Evolutionary conservation across 2,113 vertebrate species (phyloP), one percentile per base, ranked within the genome.

Genomic region (Calidris pygmaea): DNA sequence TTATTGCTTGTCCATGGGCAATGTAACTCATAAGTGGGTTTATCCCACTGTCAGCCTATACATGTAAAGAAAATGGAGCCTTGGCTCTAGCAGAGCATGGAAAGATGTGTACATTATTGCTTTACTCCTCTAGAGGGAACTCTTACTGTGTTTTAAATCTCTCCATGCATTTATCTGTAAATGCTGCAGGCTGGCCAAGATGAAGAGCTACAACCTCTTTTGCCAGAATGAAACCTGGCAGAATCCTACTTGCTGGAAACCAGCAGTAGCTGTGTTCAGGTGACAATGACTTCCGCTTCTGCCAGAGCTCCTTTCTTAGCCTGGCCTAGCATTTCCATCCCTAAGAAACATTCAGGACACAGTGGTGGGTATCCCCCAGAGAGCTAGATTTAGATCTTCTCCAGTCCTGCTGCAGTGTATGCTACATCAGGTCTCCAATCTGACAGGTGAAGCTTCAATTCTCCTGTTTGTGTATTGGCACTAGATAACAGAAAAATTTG

Each of bases 91-190:
- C n/a, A 50, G 26, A 48, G 6, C 6, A 16, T 5, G 7, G 34
- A 29, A 78, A 65, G 22, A 60, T 13, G 19, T 41, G 39, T 48
- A 59, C 30, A 16, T 74, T 92, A 35, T n/a, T 29, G 6, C 19
- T 96, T 91, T 53, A 26, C 16, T 90, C 96, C 96, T 93, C 93
- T 96, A 97, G 97, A 83, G 96, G 96, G 96, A 85, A 72, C 85
- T 94, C 86, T 93, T 76, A 85, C 67, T 39, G 43, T 84, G 77
- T 84, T 75, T 89, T 94, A 67, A 78, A 80, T 59, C 23, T 35
- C 34, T 78, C 34, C 26, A 4, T 27, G 12, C 12, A 13, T 62
- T 87, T 79, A 43, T 47, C 45, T 50, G 17, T 55, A 62, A 79
- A 45, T 14, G 17, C 47, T 66, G 29, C 27, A 22, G 30, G 37